These are phyloP conservation scores for Troides helena DNA, from an alignment of 2,888 invertebrate species.

Conservation along the genomic window DNA sequence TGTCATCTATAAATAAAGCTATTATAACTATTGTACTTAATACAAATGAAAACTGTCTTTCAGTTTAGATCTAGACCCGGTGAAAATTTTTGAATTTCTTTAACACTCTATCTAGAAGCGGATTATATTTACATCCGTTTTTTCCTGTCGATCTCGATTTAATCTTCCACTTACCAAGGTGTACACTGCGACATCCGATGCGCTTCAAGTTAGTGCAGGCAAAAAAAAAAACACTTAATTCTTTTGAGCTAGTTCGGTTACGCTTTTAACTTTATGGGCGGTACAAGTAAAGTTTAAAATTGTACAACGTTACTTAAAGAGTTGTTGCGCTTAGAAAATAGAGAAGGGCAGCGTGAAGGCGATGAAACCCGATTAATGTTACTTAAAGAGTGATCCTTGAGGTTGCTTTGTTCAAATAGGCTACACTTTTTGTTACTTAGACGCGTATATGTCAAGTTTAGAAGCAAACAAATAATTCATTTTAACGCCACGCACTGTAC, in stretches of 20 bases:
- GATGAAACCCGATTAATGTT: conserved; percentile 74
- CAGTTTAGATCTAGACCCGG: neutral
- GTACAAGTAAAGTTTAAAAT: conserved; percentile 3
- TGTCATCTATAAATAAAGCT: too few species aligned
- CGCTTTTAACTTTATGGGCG: conserved; percentile 3
- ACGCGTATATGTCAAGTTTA: conserved; percentile 59
- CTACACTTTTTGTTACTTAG: conserved; percentile 78
- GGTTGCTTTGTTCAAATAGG: conserved; percentile 59
- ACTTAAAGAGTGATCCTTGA: conserved; percentile 71
- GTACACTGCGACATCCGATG: conserved; percentile 30
- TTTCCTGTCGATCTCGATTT: conserved; percentile 26
- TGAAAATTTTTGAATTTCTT: neutral
- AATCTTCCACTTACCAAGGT: conserved; percentile 33
- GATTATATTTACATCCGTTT: neutral
- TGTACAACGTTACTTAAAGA: conserved; percentile 9
- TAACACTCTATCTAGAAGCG: neutral
- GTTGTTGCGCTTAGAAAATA: conserved; percentile 31
- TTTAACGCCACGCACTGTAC: conserved; percentile 43
- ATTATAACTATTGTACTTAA: too few species aligned
- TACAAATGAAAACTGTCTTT: neutral
- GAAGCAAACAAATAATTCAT: conserved; percentile 49
- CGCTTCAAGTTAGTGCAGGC: conserved; percentile 31
- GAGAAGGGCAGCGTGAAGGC: conserved; percentile 32
- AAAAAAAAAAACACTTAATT: conserved; percentile 22
- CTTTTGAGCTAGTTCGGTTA: conserved; percentile 26